Base-by-base conservation (phyloP, 2,888 invertebrate genomes). In the Agrochola circellaris region DNA sequence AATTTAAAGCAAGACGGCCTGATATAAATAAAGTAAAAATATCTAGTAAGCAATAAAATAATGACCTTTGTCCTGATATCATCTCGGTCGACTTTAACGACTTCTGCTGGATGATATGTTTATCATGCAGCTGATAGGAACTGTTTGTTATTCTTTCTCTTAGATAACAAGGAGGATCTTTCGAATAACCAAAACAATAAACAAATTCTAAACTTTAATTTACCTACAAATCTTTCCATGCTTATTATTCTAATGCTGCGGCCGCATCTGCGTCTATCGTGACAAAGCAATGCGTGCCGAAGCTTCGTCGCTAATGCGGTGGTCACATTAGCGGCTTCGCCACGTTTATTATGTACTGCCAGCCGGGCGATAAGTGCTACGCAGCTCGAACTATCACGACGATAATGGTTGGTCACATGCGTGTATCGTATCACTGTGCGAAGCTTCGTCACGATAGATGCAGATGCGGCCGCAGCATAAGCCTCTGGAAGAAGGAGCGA, bases 121-220 rank as follows among this genome's bases (percentile, higher is more conserved):
- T 74, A 74, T 61, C 75, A 30, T 15, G 23, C 8, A 48, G 60
- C 34, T 71, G 83, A 83, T 84, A 73, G 15, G 42, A 66, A 73
- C n/a, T 0, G 56, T 66, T 73, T 84, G 60, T 83, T 83, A 58
- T 69, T 82, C 79, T 62, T 70, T 82, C 61, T 73, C 34, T 38
- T 7, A 51, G 69, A 82, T 84, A 73, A 69, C 34, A 56, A 82
- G 13, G 9, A 71, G 26, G 61, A 77, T 78, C 58, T 67, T 45
- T 61, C 2, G 5, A 72, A 62, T 51, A 79, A 38, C 56, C 8
- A 17, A 61, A 66, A 58, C 23, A 66, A n/a, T 17, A 62, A 61
- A 48, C 17, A 61, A 73, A 15, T 42, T 78, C 66, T n/a, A 61
- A 83, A 56, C 23, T 61, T 48, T 23, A 13, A 9, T 34, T 26